Base-by-base conservation (phyloP, 2,113 vertebrate species). In the Rhabdomys dilectus region DNA sequence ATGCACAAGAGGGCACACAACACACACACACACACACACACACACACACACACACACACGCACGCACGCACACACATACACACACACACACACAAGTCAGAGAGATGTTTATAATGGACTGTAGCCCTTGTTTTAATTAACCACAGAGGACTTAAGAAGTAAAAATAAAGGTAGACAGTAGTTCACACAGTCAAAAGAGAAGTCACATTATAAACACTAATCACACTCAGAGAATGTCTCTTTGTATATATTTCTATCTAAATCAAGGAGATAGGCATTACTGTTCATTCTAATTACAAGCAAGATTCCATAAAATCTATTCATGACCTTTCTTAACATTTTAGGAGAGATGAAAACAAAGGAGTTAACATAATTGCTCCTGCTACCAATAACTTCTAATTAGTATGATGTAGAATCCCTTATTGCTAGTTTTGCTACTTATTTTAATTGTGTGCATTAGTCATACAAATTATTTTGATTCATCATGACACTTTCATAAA, bases 261-360 rank as follows among this genome's bases (percentile, higher is more conserved):
- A 84, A 53, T 62, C 34, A 60, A 7, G 64, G 24, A 68, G 7
- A 76, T 22, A 45, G 58, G 9, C 21, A 91, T 7, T 31, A 45
- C 5, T 84, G 2, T 53, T 62, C 17, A 70, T 84, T n/a, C 58
- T 89, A 91, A 51, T 11, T 11, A 45, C 76, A 70, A 42, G 2
- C 3, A 68, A 39, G 10, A 82, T 76, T 94, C n/a, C 31, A n/a
- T 84, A 19, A 77, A 93, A 48, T 26, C 6, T 17, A 73, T 85
- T 2, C 60, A 89, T 0, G 7, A 75, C 6, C 34, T 91, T 42
- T 81, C 4, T 13, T 82, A 58, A 82, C 48, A 91, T 82, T 82
- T 56, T 82, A 88, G 58, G 53, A 19, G 88, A 89, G 12, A n/a
- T 92, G 21, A 87, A 85, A 90, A 58, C 39, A 91, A 91, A 60